These are phyloP conservation scores for Hirtodrosophila histrioides DNA, from an alignment of 2,888 invertebrate species.

Conservation along the genomic window DNA sequence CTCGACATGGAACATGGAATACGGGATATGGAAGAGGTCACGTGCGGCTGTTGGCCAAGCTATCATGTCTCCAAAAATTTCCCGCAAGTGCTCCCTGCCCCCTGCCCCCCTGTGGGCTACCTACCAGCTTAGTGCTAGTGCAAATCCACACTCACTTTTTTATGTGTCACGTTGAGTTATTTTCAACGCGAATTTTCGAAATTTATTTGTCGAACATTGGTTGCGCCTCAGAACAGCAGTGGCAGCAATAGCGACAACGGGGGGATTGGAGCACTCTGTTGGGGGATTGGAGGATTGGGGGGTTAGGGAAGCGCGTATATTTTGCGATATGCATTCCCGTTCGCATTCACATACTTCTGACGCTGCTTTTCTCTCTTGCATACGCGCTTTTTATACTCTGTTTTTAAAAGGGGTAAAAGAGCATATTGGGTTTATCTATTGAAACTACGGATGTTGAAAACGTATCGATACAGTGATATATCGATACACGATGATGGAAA, in stretches of 20 bases:
- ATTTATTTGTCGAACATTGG: constrained; percentile 69
- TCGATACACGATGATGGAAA: no score
- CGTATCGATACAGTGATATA: no score
- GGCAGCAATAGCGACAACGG: background rate
- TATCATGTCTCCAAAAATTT: constrained; percentile 35
- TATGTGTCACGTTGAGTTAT: constrained; percentile 70
- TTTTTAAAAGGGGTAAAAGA: no score
- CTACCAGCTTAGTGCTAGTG: constrained; percentile 5
- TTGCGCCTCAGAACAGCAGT: constrained; percentile 33
- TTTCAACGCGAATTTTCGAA: constrained; percentile 71
- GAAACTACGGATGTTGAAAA: no score
- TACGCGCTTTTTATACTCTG: constrained; percentile 19
- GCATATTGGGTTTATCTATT: no score
- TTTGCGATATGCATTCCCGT: constrained; percentile 55
- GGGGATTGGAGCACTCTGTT: background rate
- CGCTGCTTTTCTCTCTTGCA: constrained; percentile 31
- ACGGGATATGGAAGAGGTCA: constrained; percentile 29
- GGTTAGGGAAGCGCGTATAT: constrained; percentile 10
- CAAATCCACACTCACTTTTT: constrained; percentile 43
- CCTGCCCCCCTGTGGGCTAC: no score
- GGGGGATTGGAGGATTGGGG: background rate
- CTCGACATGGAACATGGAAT: constrained; percentile 12
- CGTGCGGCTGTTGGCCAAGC: constrained; percentile 33
- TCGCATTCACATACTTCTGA: constrained; percentile 58
- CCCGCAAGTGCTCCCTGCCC: background rate